phyloP scores from a whole-genome alignment of 2,797 vertebrate species.

The Crenichthys baileyi region DNA sequence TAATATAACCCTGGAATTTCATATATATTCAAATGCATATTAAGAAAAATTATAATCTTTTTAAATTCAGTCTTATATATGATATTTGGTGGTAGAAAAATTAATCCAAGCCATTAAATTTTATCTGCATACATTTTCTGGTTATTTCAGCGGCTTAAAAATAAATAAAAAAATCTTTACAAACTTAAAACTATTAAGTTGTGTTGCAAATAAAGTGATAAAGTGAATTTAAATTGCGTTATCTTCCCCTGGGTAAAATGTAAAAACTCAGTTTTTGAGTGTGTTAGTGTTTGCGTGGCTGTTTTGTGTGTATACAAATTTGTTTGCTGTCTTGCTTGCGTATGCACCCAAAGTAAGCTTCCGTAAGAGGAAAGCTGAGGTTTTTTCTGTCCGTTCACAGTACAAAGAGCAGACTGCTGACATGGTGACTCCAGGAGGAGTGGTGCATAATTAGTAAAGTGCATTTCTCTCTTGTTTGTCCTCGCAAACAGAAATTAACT shows the following conservation, averaged over 20 bases:
- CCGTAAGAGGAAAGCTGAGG: constrained; percentile 74
- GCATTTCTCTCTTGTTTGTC: not conserved
- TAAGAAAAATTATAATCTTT: not conserved
- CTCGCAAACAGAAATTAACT: constrained; percentile 3
- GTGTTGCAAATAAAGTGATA: not conserved
- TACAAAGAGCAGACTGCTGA: constrained; percentile 72
- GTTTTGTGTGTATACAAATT: constrained; percentile 38
- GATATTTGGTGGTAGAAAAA: not conserved
- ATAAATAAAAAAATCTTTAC: not conserved
- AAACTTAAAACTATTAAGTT: not conserved
- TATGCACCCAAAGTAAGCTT: constrained; percentile 63
- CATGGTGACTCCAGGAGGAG: constrained; percentile 45
- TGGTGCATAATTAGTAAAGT: constrained; percentile 16
- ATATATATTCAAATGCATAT: not conserved
- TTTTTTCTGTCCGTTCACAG: constrained; percentile 71
- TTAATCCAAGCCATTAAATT: not conserved
- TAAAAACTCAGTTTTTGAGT: constrained; percentile 1
- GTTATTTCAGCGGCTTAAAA: not conserved
- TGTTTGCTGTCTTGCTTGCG: constrained; percentile 44
- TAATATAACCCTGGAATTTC: not conserved
- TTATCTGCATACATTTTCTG: not conserved
- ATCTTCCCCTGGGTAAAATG: not conserved
- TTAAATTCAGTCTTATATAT: not conserved
- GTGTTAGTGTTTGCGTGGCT: constrained; percentile 28
- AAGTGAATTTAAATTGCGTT: not conserved